Percentiles rank a stretch among this genome's conserved stretches.
Evolutionary conservation across 2,888 invertebrate genomes (phyloP).

Genomic region (Beris chalybata): DNA sequence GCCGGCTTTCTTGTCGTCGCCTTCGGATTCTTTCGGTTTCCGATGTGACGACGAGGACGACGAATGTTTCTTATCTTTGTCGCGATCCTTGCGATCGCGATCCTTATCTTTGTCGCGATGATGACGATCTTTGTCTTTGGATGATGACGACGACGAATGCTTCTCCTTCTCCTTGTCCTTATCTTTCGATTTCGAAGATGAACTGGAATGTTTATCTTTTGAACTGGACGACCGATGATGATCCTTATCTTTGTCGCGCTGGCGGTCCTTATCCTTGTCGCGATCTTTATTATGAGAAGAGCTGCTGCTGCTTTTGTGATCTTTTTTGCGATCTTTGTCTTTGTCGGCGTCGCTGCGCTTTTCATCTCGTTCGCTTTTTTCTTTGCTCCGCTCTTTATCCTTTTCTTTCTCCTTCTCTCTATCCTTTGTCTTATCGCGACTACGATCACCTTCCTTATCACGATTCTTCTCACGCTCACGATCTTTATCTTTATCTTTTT

Average conservation of each 20-base stretch:
- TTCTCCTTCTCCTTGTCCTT: conserved; percentile 51
- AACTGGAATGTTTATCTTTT: conserved; percentile 56
- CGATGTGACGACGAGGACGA: conserved; percentile 13
- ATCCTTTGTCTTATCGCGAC: conserved; percentile 31
- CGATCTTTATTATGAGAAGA: conserved; percentile 41
- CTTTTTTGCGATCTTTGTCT: conserved; percentile 51
- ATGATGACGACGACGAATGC: conserved; percentile 50
- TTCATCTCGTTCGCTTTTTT: conserved; percentile 42
- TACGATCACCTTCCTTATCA: conserved; percentile 53
- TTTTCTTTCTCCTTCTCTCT: conserved; percentile 51
- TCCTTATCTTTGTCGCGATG: conserved; percentile 52
- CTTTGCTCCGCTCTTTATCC: conserved; percentile 45
- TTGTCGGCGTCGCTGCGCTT: conserved; percentile 49
- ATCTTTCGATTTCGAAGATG: conserved; percentile 43
- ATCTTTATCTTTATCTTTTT: conserved; percentile 43
- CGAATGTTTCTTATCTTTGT: conserved; percentile 1
- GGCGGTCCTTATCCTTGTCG: conserved; percentile 49
- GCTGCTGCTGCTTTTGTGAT: conserved; percentile 53
- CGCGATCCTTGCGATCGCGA: conserved; percentile 24
- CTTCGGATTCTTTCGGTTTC: conserved; percentile 8
- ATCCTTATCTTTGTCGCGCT: conserved; percentile 49
- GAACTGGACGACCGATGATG: conserved; percentile 54
- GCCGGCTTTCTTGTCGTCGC: neutral
- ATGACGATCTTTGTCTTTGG: conserved; percentile 48
- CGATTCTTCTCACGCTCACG: conserved; percentile 50